Conservation (phyloP, 1,140 invertebrate genomes). For the Saxidomus purpurata region DNA sequence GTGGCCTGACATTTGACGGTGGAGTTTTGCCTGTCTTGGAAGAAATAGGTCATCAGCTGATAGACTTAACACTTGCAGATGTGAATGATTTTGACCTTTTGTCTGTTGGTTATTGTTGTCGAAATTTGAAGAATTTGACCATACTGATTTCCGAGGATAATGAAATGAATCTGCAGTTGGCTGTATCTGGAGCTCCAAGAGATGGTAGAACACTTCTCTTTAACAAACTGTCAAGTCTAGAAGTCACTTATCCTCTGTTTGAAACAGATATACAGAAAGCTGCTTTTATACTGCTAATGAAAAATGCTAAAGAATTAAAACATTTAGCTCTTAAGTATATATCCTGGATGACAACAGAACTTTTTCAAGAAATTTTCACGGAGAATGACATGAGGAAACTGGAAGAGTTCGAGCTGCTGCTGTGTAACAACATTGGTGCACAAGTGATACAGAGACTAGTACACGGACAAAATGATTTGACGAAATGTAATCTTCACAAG, state of each 20-base stretch:
- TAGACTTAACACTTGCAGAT: slow-evolving; percentile 42
- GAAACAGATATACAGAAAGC: background rate
- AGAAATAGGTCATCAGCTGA: slow-evolving; percentile 43
- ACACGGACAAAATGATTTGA: slow-evolving; percentile 23
- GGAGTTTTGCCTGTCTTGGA: slow-evolving; percentile 48
- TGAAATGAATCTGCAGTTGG: background rate
- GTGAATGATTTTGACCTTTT: slow-evolving; percentile 44
- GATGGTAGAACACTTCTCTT: background rate
- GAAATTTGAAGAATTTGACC: slow-evolving; percentile 16
- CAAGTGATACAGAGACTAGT: slow-evolving; percentile 17
- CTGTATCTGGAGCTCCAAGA: background rate
- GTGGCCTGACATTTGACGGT: slow-evolving; percentile 28
- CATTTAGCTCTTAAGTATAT: slow-evolving; percentile 17
- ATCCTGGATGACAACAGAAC: slow-evolving; percentile 9
- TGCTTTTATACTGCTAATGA: background rate
- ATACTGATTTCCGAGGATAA: slow-evolving; percentile 18
- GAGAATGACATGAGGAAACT: background rate
- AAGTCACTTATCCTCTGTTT: slow-evolving; percentile 10
- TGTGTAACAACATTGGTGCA: background rate
- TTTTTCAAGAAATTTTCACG: slow-evolving; percentile 15
- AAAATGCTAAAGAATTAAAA: slow-evolving; percentile 23
- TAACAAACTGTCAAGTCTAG: background rate
- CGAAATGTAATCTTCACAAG: background rate
- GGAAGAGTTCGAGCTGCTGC: background rate
- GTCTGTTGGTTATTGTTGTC: slow-evolving; percentile 18